A percentile compares a stretch with the other conserved stretches of the same genome.
These are phyloP conservation scores for Arnoldichthys spilopterus DNA, from an alignment of 2,797 vertebrate species.

Conservation along the genomic window DNA sequence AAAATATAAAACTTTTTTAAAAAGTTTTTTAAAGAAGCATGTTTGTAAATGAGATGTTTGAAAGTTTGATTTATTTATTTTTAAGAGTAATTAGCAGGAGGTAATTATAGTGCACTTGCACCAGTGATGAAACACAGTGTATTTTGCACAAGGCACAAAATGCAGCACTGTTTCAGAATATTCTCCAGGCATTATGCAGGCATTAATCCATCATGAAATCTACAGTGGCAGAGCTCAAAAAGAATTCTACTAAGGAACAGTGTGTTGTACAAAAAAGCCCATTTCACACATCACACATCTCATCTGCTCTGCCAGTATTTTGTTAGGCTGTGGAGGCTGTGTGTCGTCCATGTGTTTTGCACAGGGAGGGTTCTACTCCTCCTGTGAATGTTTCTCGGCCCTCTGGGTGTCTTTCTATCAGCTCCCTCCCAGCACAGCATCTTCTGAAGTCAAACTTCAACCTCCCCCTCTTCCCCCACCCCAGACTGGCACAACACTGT, in stretches of 20 bases:
- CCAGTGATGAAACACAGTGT: neutral
- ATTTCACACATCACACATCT: slow-evolving; percentile 15
- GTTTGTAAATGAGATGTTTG: too few relatives aligned
- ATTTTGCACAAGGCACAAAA: neutral
- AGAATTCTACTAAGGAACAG: slow-evolving; percentile 14
- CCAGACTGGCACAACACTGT: neutral
- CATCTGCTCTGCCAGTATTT: slow-evolving; percentile 13
- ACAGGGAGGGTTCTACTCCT: neutral
- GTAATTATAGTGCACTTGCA: neutral
- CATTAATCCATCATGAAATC: slow-evolving; percentile 4
- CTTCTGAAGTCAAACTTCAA: slow-evolving; percentile 44
- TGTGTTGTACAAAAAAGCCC: slow-evolving; percentile 3
- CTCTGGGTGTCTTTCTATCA: neutral
- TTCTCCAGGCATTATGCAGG: neutral
- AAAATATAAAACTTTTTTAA: too few relatives aligned
- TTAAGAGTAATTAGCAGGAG: too few relatives aligned
- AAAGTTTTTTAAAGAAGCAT: too few relatives aligned
- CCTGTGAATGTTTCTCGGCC: neutral
- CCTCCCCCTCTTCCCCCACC: neutral
- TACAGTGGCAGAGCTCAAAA: neutral
- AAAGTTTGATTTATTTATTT: too few relatives aligned
- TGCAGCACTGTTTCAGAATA: neutral
- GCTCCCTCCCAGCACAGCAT: slow-evolving; percentile 18
- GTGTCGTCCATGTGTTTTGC: slow-evolving; percentile 14
- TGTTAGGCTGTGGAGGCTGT: neutral